Evolutionary conservation across 2,888 invertebrate species (phyloP).

Genomic region (Listrodromus nycthemerus): DNA sequence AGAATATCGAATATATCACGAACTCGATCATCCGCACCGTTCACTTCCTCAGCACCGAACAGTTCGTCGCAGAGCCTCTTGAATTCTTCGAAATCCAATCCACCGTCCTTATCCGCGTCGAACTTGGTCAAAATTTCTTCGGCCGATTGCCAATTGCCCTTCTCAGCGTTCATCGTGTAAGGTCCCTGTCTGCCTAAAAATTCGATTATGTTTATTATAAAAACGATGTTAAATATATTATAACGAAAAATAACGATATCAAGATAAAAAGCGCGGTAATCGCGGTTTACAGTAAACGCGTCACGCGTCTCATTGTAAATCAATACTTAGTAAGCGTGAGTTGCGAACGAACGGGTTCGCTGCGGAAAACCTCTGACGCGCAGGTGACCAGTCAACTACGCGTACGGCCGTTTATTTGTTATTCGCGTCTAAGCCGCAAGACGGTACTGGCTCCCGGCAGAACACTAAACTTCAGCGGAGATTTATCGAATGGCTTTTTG

Average conservation of each 20-base stretch:
- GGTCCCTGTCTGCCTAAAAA: background rate
- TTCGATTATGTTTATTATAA: background rate
- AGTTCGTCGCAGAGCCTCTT: slow-evolving; percentile 72
- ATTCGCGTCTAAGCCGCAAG: background rate
- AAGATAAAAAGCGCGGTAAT: background rate
- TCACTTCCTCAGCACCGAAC: slow-evolving; percentile 73
- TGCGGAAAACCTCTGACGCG: background rate
- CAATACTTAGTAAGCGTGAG: background rate
- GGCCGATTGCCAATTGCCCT: slow-evolving; percentile 59
- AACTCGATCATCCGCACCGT: slow-evolving; percentile 87
- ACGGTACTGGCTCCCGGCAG: background rate
- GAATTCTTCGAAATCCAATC: slow-evolving; percentile 74
- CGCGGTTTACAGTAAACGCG: background rate
- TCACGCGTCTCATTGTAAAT: background rate
- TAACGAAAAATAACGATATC: too few relatives aligned
- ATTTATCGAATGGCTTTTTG: slow-evolving; percentile 9
- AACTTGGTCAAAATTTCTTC: slow-evolving; percentile 68
- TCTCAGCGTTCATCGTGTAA: slow-evolving; percentile 23
- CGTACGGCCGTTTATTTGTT: background rate
- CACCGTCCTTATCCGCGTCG: slow-evolving; percentile 72
- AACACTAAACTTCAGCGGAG: background rate
- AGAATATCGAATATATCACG: slow-evolving; percentile 92
- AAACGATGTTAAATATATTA: background rate
- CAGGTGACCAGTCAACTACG: background rate
- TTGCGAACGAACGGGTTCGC: background rate